A percentile compares a stretch with the other conserved stretches of the same genome.
Evolutionary conservation across 2,888 invertebrate species (phyloP).

Genomic region (Amaurobius ferox): DNA sequence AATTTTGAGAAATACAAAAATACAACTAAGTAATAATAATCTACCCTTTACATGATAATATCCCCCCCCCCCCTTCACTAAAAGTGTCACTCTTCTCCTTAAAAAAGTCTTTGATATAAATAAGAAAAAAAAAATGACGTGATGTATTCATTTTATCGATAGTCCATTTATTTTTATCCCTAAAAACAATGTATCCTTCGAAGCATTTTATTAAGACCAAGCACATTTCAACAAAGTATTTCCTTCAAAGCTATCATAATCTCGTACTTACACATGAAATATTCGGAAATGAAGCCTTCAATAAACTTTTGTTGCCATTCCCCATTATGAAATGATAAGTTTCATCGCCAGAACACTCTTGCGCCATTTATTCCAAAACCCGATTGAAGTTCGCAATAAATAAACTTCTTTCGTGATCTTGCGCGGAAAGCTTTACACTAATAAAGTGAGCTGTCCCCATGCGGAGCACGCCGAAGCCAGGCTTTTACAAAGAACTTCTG

Average conservation of each 20-base stretch:
- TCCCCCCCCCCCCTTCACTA: too few species aligned
- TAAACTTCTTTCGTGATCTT: constrained; percentile 58
- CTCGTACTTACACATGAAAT: neutral
- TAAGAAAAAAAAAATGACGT: too few species aligned
- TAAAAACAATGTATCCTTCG: too few species aligned
- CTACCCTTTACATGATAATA: too few species aligned
- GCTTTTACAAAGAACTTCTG: constrained; percentile 58
- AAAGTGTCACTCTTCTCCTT: too few species aligned
- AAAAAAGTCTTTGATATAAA: too few species aligned
- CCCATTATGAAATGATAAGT: constrained; percentile 52
- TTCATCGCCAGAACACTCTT: constrained; percentile 48
- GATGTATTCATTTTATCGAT: too few species aligned
- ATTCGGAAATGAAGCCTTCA: constrained; percentile 11
- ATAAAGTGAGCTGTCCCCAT: constrained; percentile 64
- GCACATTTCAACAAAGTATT: too few species aligned
- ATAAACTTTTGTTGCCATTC: constrained; percentile 12
- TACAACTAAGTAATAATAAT: too few species aligned
- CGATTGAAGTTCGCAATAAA: constrained; percentile 61
- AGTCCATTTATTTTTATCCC: too few species aligned
- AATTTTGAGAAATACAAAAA: too few species aligned
- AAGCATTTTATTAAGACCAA: too few species aligned
- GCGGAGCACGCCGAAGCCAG: constrained; percentile 38
- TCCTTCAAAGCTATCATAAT: neutral
- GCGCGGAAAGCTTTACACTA: constrained; percentile 62
- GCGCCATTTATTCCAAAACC: constrained; percentile 53